Percentiles rank a stretch among this genome's conserved stretches.
These are phyloP conservation scores for Pseudopipra pipra DNA, from an alignment of 2,113 vertebrate species.

Conservation along the genomic window DNA sequence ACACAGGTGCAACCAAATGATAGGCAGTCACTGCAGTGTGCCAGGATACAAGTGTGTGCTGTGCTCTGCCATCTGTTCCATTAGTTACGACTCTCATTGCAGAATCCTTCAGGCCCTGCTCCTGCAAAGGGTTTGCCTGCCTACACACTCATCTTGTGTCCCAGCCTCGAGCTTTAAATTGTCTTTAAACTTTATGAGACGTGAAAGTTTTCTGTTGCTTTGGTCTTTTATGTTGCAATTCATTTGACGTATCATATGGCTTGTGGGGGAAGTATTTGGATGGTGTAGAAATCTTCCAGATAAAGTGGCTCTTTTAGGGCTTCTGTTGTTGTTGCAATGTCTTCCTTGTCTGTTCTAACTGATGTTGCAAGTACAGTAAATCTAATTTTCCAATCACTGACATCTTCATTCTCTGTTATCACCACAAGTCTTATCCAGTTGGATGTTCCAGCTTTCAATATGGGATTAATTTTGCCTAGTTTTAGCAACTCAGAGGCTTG, in stretches of 20 bases:
- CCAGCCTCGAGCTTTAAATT: constrained; percentile 35
- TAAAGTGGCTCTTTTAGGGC: neutral
- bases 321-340: neutral
- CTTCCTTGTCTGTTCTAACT: neutral
- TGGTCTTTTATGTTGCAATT: neutral
- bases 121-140: constrained; percentile 27
- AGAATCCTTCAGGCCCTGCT: constrained; percentile 13
- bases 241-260: neutral
- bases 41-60: neutral
- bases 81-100: neutral
- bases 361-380: neutral
- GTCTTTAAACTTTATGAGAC: neutral
- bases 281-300: neutral
- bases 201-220: neutral
- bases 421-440: neutral
- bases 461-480: neutral
- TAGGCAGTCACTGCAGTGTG: constrained; percentile 21
- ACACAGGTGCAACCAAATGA: constrained; percentile 46
- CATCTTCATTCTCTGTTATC: neutral
- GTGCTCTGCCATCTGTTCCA: constrained; percentile 25
- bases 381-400: neutral
- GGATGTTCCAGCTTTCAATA: neutral
- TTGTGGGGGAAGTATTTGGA: neutral
- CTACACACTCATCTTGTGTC: neutral
- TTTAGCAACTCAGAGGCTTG: neutral